These are phyloP conservation scores for Sapayoa aenigma DNA, from an alignment of 2,113 vertebrate species.

Conservation along the genomic window DNA sequence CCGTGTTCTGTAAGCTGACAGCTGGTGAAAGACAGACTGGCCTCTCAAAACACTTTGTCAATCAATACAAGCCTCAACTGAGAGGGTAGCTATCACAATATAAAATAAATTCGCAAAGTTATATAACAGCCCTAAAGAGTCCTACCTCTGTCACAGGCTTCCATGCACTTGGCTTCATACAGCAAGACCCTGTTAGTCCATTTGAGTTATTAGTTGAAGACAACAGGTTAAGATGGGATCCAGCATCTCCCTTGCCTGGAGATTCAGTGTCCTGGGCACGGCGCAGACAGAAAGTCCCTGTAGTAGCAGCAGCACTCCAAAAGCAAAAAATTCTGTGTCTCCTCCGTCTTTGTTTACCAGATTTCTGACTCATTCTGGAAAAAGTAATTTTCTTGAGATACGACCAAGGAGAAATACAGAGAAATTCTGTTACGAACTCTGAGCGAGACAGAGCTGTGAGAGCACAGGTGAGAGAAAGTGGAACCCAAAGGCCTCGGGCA, in stretches of 20 bases:
- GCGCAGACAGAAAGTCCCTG: not conserved
- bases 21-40: not conserved
- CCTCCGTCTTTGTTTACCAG: not conserved
- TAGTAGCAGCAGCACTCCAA: not conserved
- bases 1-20: not conserved
- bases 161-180: not conserved
- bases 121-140: not conserved
- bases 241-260: not conserved
- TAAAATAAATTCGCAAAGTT: not conserved
- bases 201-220: not conserved
- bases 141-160: not conserved
- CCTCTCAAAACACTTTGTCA: constrained; percentile 18
- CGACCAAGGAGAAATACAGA: not conserved
- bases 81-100: constrained; percentile 9
- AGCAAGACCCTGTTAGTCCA: not conserved
- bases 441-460: not conserved
- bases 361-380: not conserved
- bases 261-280: not conserved
- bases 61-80: constrained; percentile 14
- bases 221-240: not conserved
- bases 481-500: not conserved
- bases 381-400: not conserved
- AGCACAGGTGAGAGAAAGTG: not conserved
- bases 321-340: not conserved
- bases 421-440: not conserved